These are phyloP conservation scores for Andricus curvator DNA, from an alignment of 2,888 invertebrate genomes.

Conservation along the genomic window DNA sequence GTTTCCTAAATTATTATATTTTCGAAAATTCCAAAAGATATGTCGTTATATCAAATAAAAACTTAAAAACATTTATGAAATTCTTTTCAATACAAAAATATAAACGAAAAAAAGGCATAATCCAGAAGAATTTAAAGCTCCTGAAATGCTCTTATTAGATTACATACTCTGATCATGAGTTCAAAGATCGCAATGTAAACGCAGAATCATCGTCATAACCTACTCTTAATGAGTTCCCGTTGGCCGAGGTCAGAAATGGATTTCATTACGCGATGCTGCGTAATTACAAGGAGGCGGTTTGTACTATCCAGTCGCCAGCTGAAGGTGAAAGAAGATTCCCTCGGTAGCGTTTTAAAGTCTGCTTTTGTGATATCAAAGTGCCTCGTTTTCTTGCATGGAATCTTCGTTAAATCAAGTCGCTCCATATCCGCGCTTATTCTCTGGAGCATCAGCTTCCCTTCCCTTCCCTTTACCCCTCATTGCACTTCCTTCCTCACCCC, in stretches of 20 bases:
- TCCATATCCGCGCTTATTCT: slow-evolving; percentile 25
- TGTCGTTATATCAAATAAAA: no score
- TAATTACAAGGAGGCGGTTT: slow-evolving; percentile 33
- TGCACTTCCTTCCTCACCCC: slow-evolving; percentile 5
- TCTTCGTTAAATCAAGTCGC: slow-evolving; percentile 26
- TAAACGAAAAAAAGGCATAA: background rate
- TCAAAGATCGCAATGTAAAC: slow-evolving; percentile 34
- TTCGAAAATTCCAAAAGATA: no score
- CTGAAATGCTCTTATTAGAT: slow-evolving; percentile 20
- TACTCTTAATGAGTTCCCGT: slow-evolving; percentile 33
- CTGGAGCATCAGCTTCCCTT: slow-evolving; percentile 5
- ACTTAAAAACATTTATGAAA: no score
- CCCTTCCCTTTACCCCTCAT: background rate
- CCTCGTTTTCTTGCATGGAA: slow-evolving; percentile 25
- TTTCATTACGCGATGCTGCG: slow-evolving; percentile 37
- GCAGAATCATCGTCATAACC: slow-evolving; percentile 27
- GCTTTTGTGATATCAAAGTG: slow-evolving; percentile 33
- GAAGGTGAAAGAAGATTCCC: slow-evolving; percentile 37
- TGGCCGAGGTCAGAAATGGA: slow-evolving; percentile 35
- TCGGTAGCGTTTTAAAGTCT: slow-evolving; percentile 32
- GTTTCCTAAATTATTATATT: no score
- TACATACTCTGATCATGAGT: slow-evolving; percentile 20
- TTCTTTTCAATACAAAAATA: background rate
- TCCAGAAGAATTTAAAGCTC: background rate
- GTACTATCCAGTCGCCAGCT: slow-evolving; percentile 27